These are phyloP conservation scores for Pycnonotus jocosus DNA, from an alignment of 2,113 vertebrate species.

Conservation along the genomic window DNA sequence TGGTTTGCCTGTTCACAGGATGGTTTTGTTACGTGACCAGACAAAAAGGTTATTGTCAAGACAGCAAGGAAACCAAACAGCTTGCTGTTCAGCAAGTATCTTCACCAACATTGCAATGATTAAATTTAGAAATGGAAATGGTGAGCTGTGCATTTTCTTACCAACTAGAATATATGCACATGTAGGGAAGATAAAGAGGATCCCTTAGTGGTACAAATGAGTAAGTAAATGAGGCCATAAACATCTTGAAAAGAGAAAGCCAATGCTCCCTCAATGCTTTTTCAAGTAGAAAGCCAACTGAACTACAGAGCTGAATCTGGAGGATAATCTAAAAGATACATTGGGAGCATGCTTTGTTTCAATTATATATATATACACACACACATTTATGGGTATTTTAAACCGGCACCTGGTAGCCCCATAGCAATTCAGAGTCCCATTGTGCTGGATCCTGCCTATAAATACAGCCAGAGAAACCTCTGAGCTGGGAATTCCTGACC, in stretches of 20 bases:
- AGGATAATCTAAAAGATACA: not conserved
- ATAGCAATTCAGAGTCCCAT: not conserved
- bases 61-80: conserved; percentile 17
- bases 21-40: not conserved
- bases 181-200: not conserved
- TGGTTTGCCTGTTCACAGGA: not conserved
- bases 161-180: not conserved
- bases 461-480: conserved; percentile 18
- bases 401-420: conserved; percentile 6
- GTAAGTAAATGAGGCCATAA: not conserved
- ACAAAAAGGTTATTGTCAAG: not conserved
- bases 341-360: not conserved
- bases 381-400: not conserved
- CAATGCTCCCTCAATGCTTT: not conserved
- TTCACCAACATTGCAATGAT: not conserved
- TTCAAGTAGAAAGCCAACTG: not conserved
- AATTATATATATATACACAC: not conserved
- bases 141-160: not conserved
- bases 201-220: not conserved
- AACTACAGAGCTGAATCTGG: not conserved
- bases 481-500: conserved; percentile 31
- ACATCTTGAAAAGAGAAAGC: not conserved
- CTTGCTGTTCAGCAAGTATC: not conserved
- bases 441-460: conserved; percentile 23
- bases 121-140: not conserved